Percentiles rank a stretch among this genome's conserved stretches.
Evolutionary conservation across 2,888 invertebrate genomes (phyloP).

Genomic region (Limnephilus lunatus): DNA sequence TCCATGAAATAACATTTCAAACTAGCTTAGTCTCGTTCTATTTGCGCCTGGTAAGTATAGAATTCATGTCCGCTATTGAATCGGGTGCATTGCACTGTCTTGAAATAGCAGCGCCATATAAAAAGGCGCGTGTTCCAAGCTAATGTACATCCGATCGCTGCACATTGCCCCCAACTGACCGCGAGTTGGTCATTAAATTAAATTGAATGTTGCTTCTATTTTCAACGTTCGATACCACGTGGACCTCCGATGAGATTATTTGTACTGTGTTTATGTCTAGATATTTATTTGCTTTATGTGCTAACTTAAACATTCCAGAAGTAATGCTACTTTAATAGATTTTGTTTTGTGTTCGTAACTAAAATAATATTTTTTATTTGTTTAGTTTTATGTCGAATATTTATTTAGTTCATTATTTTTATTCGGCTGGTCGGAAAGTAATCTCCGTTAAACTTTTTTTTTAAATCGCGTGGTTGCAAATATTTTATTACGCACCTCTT

Average conservation of each 20-base stretch:
- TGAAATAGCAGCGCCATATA: not conserved
- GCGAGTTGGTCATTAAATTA: constrained; percentile 9
- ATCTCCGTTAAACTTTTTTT: too few species aligned
- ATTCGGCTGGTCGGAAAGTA: too few species aligned
- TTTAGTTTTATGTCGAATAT: too few species aligned
- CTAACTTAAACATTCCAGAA: too few species aligned
- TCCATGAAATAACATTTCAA: not conserved
- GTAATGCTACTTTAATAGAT: too few species aligned
- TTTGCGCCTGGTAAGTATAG: not conserved
- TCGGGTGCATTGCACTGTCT: constrained; percentile 18
- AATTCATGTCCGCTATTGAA: not conserved
- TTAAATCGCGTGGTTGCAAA: too few species aligned
- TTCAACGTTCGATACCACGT: not conserved
- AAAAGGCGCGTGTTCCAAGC: not conserved
- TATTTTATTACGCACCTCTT: too few species aligned
- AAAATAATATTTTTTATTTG: too few species aligned
- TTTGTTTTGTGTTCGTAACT: too few species aligned
- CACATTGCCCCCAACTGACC: constrained; percentile 38
- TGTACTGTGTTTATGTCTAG: not conserved
- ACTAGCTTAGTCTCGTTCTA: not conserved
- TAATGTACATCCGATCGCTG: not conserved
- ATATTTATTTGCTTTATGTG: not conserved
- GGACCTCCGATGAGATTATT: not conserved
- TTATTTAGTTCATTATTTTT: too few species aligned
- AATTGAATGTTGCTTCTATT: not conserved